Evolutionary conservation across 1,140 invertebrate species (phyloP), one percentile per base, ranked within the genome.

Genomic region (Stenopsyche tienmushanensis): DNA sequence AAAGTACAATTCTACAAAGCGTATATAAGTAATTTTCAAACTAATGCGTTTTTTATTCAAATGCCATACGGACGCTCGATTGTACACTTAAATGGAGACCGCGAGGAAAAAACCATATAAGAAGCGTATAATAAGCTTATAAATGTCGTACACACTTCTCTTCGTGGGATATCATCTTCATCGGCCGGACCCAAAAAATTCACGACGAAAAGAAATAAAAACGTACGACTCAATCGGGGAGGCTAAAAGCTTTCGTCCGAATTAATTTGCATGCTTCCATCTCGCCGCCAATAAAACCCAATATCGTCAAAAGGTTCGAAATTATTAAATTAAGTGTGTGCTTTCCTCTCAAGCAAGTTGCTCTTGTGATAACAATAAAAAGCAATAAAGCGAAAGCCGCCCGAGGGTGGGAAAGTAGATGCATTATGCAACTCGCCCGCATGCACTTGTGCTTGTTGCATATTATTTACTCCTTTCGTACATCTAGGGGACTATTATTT

Each of bases 361-460:
- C 29, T 7, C 13, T 34, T 34, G 13, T 7, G 13, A 7, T 34
- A 34, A 34, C n/a, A 34, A 34, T 34, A 34, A 34, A 34, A 34
- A 7, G 29, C 29, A 34, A 34, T 34, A 34, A 34, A 34, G n/a
- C 18, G 17, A 47, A 47, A 18, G 44, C 44, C 17, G 5, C 29
- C 13, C 44, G 17, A 47, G 44, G 8, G 44, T 47, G 44, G 44
- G 44, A 18, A 18, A 47, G 44, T 18, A 20, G 7, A 47, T 47
- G 5, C 8, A 47, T 47, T 47, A 47, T 47, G 44, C 44, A 47
- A 47, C 17, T 9, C 7, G 44, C 44, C 44, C 44, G 44, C 44
- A 47, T 47, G 44, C 44, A 47, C 44, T 47, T 47, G 44, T 47
- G 44, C 29, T 34, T 13, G 29, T 34, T 34, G 29, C 44, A 47